phyloP scores from a whole-genome alignment of 2,113 vertebrate species.

The Oryzias melastigma region DNA sequence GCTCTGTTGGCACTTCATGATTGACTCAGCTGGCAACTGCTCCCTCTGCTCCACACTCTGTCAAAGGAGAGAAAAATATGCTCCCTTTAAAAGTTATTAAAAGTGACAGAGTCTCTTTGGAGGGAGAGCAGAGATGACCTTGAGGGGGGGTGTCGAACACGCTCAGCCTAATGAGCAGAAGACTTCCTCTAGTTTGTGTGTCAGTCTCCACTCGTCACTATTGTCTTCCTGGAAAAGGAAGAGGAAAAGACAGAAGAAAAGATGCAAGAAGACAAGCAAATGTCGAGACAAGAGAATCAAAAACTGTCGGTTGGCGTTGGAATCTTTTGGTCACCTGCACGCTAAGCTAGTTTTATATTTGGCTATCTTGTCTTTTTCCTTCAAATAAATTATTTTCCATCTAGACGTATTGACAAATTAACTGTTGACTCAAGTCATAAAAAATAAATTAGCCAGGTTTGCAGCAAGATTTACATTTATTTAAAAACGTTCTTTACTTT shows the following conservation, averaged over 20 bases:
- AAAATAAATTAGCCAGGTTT: too few relatives aligned
- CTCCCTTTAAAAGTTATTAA: constrained; percentile 63
- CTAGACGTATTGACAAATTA: too few relatives aligned
- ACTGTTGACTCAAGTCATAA: too few relatives aligned
- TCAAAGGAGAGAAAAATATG: constrained; percentile 46
- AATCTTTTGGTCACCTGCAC: too few relatives aligned
- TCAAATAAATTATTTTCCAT: too few relatives aligned
- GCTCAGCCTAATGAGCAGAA: constrained; percentile 18
- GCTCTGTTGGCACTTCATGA: constrained; percentile 47
- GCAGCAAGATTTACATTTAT: too few relatives aligned
- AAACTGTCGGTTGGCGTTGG: neutral
- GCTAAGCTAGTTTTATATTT: too few relatives aligned
- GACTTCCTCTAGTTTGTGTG: constrained; percentile 30
- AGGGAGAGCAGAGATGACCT: constrained; percentile 58
- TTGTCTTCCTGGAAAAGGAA: constrained; percentile 44
- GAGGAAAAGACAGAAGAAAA: constrained; percentile 25
- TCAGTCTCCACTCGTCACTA: constrained; percentile 15
- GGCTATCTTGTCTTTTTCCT: too few relatives aligned
- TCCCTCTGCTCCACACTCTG: constrained; percentile 45
- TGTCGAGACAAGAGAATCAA: neutral
- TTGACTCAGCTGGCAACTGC: constrained; percentile 46
- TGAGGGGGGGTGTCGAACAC: constrained; percentile 39
- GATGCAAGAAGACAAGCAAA: neutral
- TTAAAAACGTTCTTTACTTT: too few relatives aligned
- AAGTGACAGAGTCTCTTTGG: constrained; percentile 61